Evolutionary conservation across 2,797 vertebrate species (phyloP).

Genomic region (Sus cebifrons): DNA sequence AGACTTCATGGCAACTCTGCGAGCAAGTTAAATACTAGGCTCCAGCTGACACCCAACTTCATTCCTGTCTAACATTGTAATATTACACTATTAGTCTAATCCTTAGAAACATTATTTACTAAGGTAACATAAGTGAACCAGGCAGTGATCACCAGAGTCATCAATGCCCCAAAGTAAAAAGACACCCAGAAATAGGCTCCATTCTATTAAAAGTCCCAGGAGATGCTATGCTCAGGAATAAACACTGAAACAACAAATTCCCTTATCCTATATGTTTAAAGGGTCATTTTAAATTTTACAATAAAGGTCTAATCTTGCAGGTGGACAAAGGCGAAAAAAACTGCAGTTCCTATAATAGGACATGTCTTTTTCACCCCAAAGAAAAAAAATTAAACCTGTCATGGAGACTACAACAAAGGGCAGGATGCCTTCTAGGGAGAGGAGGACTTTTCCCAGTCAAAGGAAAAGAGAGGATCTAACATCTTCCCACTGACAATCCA

Average conservation of each 20-base stretch:
- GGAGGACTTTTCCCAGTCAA: slow-evolving; percentile 60
- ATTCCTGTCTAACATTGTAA: background rate
- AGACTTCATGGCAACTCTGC: fast-evolving
- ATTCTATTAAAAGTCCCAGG: background rate
- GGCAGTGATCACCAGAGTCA: background rate
- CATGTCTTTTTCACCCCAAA: background rate
- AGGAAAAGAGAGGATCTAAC: slow-evolving; percentile 8
- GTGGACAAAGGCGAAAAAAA: slow-evolving; percentile 46
- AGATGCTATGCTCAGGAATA: background rate
- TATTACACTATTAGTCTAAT: background rate
- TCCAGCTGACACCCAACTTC: background rate
- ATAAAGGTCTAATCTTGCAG: background rate
- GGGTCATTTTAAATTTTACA: slow-evolving; percentile 35
- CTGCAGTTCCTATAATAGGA: background rate
- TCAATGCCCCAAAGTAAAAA: slow-evolving; percentile 10
- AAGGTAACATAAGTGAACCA: slow-evolving; percentile 13
- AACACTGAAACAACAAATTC: background rate
- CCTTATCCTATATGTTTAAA: slow-evolving; percentile 11
- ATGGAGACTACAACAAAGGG: slow-evolving; percentile 77
- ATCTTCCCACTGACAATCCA: slow-evolving; percentile 39
- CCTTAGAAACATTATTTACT: background rate
- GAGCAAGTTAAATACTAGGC: background rate
- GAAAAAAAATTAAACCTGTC: background rate
- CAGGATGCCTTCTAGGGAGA: slow-evolving; percentile 75
- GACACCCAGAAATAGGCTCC: background rate